Conservation (phyloP, 1,140 invertebrate species). For the Neuroterus valhalla region DNA sequence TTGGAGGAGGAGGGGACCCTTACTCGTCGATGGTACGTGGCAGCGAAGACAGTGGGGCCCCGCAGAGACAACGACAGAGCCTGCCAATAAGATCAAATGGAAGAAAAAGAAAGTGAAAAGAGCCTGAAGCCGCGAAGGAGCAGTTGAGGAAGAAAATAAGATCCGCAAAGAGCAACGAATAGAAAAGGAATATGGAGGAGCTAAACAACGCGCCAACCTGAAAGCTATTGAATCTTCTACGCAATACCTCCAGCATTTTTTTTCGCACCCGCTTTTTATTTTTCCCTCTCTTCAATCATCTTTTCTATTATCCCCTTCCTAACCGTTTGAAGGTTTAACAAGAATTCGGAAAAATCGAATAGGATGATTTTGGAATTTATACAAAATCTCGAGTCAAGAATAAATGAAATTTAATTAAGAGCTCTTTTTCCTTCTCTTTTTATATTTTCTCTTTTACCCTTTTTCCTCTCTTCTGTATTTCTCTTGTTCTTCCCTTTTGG, state of each 20-base stretch:
- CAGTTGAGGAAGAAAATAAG: conserved; percentile 46
- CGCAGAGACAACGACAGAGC: conserved; percentile 47
- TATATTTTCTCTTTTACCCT: no score
- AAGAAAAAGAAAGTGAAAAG: conserved; percentile 39
- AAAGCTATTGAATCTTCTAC: conserved; percentile 46
- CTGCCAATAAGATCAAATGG: conserved; percentile 51
- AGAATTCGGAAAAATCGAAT: no score
- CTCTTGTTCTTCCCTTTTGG: no score
- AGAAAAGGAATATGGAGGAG: conserved; percentile 47
- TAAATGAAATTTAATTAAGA: no score
- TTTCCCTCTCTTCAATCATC: conserved; percentile 50
- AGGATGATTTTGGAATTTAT: no score
- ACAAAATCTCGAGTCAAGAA: no score
- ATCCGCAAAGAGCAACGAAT: conserved; percentile 37
- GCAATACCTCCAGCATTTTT: conserved; percentile 34
- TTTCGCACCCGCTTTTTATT: conserved; percentile 38
- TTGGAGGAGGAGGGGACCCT: conserved; percentile 41
- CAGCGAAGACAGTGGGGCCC: conserved; percentile 39
- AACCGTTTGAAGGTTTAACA: no score
- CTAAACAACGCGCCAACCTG: conserved; percentile 61
- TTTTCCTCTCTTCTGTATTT: no score
- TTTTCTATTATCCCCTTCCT: conserved; percentile 42
- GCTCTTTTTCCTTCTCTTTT: no score
- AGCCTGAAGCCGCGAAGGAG: conserved; percentile 42
- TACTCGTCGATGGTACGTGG: conserved; percentile 48